Base-by-base conservation (phyloP, 2,113 vertebrate species). In the Nothocercus nigrocapillus region DNA sequence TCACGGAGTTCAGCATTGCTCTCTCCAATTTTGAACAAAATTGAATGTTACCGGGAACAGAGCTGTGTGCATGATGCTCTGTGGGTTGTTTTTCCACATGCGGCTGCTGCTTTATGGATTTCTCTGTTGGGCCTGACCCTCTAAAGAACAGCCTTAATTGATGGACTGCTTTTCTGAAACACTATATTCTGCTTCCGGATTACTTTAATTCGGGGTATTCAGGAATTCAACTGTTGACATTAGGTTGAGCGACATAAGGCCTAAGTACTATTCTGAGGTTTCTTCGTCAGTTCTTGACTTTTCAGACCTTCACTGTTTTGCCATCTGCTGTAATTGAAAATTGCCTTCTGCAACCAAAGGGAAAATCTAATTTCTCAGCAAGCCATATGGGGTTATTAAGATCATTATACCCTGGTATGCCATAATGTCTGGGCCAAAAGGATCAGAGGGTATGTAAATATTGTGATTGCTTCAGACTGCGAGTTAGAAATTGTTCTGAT, bases 311-410 rank as follows among this genome's bases (percentile, higher is more conserved):
- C 81, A 70, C 94, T 96, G 95, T 94, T 97, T 96, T 95, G 94
- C 97, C 96, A 96, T 97, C 96, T 96, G 95, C 93, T 96, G 1
- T 94, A 96, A 97, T 93, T 96, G 95, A 96, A 95, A 97, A 96
- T 93, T 95, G 82, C 93, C 91, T 96, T 96, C 96, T 95, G 95
- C 70, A 95, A 87, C 94, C 90, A 95, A 95, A 95, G 85, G 89
- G 89, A 95, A 96, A 96, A 96, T 96, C 95, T 96, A 96, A 97
- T 96, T 96, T 96, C 91, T 89, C 87, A 93, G 95, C 88, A 88
- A 96, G 95, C 95, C 97, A 95, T 96, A 96, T 97, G 96, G 94
- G 94, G 90, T 96, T 95, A 96, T 96, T 96, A 97, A 91, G 93
- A 96, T 95, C 92, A 94, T 97, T 97, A 97, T 93, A 85, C 91